Evolutionary conservation across 2,888 invertebrate species (phyloP), one percentile per base, ranked within the genome.

Genomic region (Tiliacea aurago): DNA sequence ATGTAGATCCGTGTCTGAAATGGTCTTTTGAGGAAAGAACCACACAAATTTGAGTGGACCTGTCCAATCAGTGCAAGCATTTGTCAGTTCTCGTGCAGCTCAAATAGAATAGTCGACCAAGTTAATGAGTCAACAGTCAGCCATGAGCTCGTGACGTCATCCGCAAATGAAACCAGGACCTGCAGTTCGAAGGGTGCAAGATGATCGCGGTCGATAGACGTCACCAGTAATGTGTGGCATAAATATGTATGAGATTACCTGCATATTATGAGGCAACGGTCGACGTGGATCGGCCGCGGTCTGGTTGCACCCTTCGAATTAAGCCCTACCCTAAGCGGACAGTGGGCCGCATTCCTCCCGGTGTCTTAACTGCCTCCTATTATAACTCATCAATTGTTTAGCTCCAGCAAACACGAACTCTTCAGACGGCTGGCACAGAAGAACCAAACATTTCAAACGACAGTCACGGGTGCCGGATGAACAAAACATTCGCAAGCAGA

Each of bases 381-480:
- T 20, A 20, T 47, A 41, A 33, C 3, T n/a, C 43, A 41, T 23
- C 10, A 41, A 65, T 23, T 65, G 23, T 71, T n/a, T 53, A 53
- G 58, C 47, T 68, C 51, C 79, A 67, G 73, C 77, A 28, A 78
- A 53, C 28, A 69, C 58, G 28, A 73, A 45, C 49, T 59, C 73
- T 1, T 84, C 85, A 13, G 65, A 61, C 18, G 73, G 76, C 23
- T 82, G 82, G 55, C 73, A 91, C 65, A 91, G 94, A 5, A 92
- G 95, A 15, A 80, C 92, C 5, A 95, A 93, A 76, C 86, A 89
- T 51, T 92, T 95, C 79, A 93, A 91, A 84, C 90, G 95, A 0
- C 95, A 95, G 85, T 90, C 88, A 47, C 89, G 94, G 6, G 91
- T 93, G 67, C 89, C 91, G 0, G 95, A 94, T 0, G 94, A 94